Percentiles rank a stretch among this genome's conserved stretches.
Evolutionary conservation across 2,113 vertebrate species (phyloP).

Genomic region (Sphaerodactylus townsendi): DNA sequence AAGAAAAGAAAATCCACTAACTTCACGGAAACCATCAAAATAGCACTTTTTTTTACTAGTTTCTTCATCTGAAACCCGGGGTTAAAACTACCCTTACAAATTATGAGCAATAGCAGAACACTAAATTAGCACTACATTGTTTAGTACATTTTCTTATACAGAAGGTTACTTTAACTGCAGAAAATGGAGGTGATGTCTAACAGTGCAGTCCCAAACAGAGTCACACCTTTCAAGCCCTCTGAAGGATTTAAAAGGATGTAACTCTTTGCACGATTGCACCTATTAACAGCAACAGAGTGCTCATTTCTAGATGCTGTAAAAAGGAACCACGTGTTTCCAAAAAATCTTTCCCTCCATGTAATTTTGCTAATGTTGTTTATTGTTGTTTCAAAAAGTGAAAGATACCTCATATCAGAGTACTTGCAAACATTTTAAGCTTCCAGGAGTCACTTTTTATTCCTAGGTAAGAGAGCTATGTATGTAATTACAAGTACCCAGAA

Average conservation of each 20-base stretch:
- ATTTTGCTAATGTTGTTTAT: neutral
- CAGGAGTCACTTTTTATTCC: neutral
- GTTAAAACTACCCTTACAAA: neutral
- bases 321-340: neutral
- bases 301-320: neutral
- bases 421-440: neutral
- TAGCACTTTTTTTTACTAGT: neutral
- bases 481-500: no score
- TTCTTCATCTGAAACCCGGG: neutral
- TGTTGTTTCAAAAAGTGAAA: neutral
- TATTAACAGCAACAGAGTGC: neutral
- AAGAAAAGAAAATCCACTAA: neutral
- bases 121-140: neutral
- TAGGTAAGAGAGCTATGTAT: neutral
- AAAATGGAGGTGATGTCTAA: neutral
- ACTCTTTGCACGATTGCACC: no score
- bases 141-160: neutral
- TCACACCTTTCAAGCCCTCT: no score
- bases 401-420: neutral
- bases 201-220: no score
- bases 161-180: neutral
- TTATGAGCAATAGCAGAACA: neutral
- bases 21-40: neutral
- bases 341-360: neutral
- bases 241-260: no score